Percentiles rank a stretch among this genome's conserved stretches.
These are phyloP conservation scores for Lamellibrachia luymesi DNA, from an alignment of 1,140 invertebrate genomes.

Conservation along the genomic window DNA sequence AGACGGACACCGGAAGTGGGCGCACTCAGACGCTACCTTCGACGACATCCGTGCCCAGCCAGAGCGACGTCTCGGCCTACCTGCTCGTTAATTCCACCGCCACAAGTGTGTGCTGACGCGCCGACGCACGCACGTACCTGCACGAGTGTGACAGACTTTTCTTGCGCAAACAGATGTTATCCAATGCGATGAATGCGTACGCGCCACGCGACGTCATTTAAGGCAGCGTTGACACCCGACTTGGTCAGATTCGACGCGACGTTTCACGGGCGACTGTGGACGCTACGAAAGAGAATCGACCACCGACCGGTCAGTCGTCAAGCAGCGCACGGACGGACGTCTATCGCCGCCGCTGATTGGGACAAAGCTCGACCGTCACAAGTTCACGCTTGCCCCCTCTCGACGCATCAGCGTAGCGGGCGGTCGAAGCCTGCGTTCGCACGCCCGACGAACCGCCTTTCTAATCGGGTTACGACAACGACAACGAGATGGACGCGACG, in stretches of 20 bases:
- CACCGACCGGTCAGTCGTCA: no score
- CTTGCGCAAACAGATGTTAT: background rate
- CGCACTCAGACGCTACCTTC: background rate
- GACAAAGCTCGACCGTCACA: background rate
- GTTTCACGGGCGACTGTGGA: background rate
- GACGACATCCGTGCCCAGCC: no score
- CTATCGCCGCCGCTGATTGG: background rate
- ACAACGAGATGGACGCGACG: background rate
- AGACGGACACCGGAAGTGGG: background rate
- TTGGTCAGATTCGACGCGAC: background rate
- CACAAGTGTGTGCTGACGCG: background rate
- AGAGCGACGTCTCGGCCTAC: background rate
- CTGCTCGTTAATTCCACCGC: background rate
- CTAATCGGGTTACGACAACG: background rate
- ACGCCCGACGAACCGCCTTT: background rate
- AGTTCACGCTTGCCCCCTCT: background rate
- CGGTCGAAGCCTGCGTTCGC: background rate
- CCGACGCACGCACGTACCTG: background rate
- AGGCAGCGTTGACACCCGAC: background rate
- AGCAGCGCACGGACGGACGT: background rate
- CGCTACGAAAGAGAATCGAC: background rate
- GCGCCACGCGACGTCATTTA: background rate
- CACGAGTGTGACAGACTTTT: background rate
- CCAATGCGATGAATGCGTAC: background rate
- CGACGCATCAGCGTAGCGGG: background rate